A percentile compares a stretch with the other conserved stretches of the same genome.
Evolutionary conservation across 37 sponge, comb jelly and placozoan species (phyloP).

Genomic region (Corticium candelabrum): DNA sequence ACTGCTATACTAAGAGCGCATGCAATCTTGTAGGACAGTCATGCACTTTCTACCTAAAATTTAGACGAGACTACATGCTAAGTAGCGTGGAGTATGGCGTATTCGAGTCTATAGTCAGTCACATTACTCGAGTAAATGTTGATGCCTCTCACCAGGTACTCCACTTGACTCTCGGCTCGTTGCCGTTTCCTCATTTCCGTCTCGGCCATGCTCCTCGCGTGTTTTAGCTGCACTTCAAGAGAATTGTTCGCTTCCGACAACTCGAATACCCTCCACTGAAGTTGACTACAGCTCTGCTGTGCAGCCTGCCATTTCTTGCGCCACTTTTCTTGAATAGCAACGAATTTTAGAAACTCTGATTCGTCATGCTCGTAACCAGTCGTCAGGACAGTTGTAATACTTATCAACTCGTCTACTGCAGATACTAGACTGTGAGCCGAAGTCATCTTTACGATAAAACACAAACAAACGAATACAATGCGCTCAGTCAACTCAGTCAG

Average conservation of each 20-base stretch:
- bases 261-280: neutral
- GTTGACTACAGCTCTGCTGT: neutral
- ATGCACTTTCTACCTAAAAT: no score
- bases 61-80: no score
- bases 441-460: neutral
- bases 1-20: no score
- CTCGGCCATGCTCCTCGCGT: conserved; percentile 25
- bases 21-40: no score
- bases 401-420: neutral
- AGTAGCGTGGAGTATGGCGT: no score
- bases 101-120: neutral
- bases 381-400: neutral
- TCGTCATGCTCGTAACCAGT: neutral
- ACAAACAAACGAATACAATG: no score
- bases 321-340: conserved; percentile 6
- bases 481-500: no score
- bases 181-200: conserved; percentile 35
- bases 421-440: neutral
- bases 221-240: conserved; percentile 53
- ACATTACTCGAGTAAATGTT: neutral
- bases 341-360: conserved; percentile 26
- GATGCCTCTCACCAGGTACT: conserved; percentile 36
- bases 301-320: neutral
- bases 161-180: conserved; percentile 20
- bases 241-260: conserved; percentile 34